Base-by-base conservation (phyloP, 2,113 vertebrate species). In the Notarius quadriscutis region DNA sequence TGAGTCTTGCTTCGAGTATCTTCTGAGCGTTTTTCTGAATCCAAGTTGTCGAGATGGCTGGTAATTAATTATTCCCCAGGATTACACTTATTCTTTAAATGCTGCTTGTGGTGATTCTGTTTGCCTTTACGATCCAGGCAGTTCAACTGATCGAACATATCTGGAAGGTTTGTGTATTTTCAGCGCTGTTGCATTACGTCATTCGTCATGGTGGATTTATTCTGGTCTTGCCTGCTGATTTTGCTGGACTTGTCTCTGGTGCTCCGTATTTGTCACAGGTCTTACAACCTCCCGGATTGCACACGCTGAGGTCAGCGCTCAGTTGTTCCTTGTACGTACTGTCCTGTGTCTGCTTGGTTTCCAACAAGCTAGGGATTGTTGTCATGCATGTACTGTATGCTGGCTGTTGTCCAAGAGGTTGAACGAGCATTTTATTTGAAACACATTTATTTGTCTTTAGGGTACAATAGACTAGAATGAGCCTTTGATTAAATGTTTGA, bases 261-360 rank as follows among this genome's bases (percentile, higher is more conserved):
- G 81, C 60, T 34, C 77, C 48, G 53, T 84, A 11, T 79, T 53
- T 79, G 83, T 82, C 53, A 30, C 79, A 83, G 71, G 85, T 80
- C 30, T 82, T 67, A 58, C 27, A 57, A 83, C 79, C 85, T 79
- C 85, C 84, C n/a, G 63, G 58, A 25, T 89, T 67, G 27, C 65
- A 79, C 41, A 62, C 6, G 9, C 81, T 89, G 74, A 90, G 86
- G 88, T 90, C 90, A 89, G 86, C 58, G 25, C 7, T 86, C 86
- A 84, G 84, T 86, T 90, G 90, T 88, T 86, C 15, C 75, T 86
- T 55, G 84, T 90, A 84, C 83, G 87, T 81, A 84, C 86, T 65
- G 81, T 62, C 72, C 88, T 62, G 74, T 87, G 65, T 77, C 63
- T 80, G 50, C 53, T 51, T 83, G 74, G 67, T 84, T 78, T 86